Base-by-base conservation (phyloP, 2,888 invertebrate species). In the Meliscaeva auricollis region DNA sequence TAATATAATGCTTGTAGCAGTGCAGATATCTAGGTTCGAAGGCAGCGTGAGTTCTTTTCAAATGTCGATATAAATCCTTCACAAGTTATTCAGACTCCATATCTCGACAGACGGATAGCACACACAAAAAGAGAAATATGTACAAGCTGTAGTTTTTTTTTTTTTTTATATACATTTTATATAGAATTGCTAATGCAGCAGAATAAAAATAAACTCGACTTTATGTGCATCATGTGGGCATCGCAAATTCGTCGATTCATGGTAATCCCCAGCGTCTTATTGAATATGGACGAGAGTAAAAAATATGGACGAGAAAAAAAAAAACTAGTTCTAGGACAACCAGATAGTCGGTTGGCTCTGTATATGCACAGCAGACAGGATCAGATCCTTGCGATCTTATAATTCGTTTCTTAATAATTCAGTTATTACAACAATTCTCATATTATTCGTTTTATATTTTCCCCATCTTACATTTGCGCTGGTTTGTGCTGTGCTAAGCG, bases 321-420 rank as follows among this genome's bases (percentile, higher is more conserved):
- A 26, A 52, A 82, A 80, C 74, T 80, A 69, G 79, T 78, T 69
- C 68, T 68, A 78, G 68, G 73, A 69, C 66, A 54, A 52, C 66
- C n/a, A 30, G 35, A n/a, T n/a, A 20, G 38, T 58, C 13, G 38
- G 38, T 41, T n/a, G 22, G 13, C 32, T 11, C 7, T 17, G 8
- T 48, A 9, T 32, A n/a, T n/a, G n/a, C n/a, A n/a, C n/a, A 56
- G 44, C 41, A 66, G 50, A 77, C 58, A 66, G 66, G 66, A 66
- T 82, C 56, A 30, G 60, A 78, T 78, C 68, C 69, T 73, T 73
- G 60, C 73, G 60, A 60, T 44, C 35, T 66, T 79, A 41, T 69
- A 73, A 68, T 73, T 78, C 83, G 50, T 83, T 84, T 76, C 73
- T 85, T 80, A 81, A 85, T 81, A 85, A 85, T 81, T 85, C 85